Evolutionary conservation across 1,140 invertebrate species (phyloP), one percentile per base, ranked within the genome.

Genomic region (Brachionus calyciflorus): DNA sequence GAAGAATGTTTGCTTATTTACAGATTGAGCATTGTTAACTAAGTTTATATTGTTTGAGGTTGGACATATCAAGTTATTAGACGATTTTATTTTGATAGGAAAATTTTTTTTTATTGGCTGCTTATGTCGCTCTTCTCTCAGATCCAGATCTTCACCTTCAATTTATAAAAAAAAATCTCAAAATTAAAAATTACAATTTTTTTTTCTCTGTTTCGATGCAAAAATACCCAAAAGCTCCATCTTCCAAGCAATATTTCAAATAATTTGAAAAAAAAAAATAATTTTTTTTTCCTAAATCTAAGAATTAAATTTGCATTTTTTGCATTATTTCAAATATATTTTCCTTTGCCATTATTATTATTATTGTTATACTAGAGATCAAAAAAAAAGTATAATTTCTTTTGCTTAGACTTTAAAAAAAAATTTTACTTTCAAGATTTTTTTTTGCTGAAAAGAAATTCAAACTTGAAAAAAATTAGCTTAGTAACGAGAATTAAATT

Each of bases 161-260:
- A n/a, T n/a, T n/a, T 19, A 12, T 9, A 12, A 24, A 24, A 57
- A 6, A 10, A 10, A 12, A 28, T 5, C 17, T 57, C 21, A 3
- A 9, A 73, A 53, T 46, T n/a, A 28, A 19, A 46, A 10, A 28
- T 30, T 46, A 14, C 44, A 70, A 30, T 46, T 6, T 30, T 30
- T 30, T 30, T 17, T 28, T 51, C 44, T 17, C 28, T n/a, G 7
- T 17, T 28, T 48, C 19, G 28, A n/a, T n/a, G n/a, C n/a, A n/a
- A n/a, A n/a, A n/a, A 24, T 65, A 65, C 69, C 69, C 51, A 49
- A 40, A 51, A 73, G 51, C 19, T 73, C 69, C 69, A 73, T 73
- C 24, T 12, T 44, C 44, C 14, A 44, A 65, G 60, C 24, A 65
- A 65, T 65, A 65, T 65, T 65, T 65, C 60, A 65, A n/a, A n/a